Conservation (phyloP, 2,113 vertebrate species). For the Myiozetetes cayanensis region DNA sequence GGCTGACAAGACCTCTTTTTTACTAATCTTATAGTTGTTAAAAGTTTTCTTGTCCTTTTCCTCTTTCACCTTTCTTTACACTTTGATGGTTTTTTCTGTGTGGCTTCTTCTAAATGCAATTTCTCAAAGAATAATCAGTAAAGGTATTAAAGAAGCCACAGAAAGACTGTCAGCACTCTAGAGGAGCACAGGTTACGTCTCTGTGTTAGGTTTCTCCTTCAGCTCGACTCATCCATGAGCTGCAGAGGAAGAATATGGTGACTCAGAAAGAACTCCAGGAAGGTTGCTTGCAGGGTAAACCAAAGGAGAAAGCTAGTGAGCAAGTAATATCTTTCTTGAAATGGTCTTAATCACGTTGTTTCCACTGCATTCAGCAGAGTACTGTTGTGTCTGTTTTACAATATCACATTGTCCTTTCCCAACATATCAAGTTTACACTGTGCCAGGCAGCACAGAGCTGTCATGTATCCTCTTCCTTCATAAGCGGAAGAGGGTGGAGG, state of each 20-base stretch:
- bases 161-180: not conserved
- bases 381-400: not conserved
- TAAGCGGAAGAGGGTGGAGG: not conserved
- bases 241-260: not conserved
- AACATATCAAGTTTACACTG: not conserved
- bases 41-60: not conserved
- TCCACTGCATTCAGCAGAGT: not conserved
- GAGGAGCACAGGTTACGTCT: not conserved
- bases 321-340: not conserved
- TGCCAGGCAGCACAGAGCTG: not conserved
- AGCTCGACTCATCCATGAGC: accelerated
- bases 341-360: not conserved
- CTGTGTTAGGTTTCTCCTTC: not conserved
- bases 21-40: not conserved
- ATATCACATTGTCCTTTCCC: not conserved
- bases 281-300: not conserved
- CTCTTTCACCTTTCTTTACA: not conserved
- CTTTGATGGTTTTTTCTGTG: not conserved
- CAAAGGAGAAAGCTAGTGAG: not conserved
- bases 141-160: not conserved
- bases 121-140: not conserved
- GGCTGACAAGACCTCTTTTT: not conserved
- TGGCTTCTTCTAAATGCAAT: not conserved
- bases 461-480: not conserved
- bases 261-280: not conserved